A percentile compares a stretch with the other conserved stretches of the same genome.
Conservation (phyloP, 2,797 vertebrate genomes). For the Strix occidentalis region DNA sequence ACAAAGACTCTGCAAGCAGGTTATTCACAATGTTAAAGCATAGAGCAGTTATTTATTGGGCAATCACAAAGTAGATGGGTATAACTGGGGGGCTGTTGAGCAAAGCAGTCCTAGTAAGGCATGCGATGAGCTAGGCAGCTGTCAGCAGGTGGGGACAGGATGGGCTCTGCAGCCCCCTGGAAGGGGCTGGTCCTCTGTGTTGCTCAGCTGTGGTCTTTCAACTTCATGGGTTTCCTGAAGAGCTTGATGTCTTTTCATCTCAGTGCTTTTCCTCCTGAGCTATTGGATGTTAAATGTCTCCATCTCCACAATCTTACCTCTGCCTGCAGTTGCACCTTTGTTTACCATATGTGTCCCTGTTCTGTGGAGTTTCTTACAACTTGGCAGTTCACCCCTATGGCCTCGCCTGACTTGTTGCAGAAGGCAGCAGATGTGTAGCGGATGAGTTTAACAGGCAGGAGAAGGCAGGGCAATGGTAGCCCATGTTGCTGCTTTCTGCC, state of each 20-base stretch:
- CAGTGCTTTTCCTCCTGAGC: not conserved
- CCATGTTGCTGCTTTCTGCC: not conserved
- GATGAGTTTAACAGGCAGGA: not conserved
- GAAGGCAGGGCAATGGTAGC: not conserved
- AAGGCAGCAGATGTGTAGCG: not conserved
- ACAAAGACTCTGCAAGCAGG: not conserved
- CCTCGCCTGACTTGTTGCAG: not conserved
- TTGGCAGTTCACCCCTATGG: not conserved
- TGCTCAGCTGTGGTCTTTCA: not conserved
- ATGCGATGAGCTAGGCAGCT: not conserved
- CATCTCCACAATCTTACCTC: not conserved
- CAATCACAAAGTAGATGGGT: not conserved
- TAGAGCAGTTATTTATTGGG: not conserved
- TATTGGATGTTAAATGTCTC: not conserved
- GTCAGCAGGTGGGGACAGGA: not conserved
- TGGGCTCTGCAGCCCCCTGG: not conserved
- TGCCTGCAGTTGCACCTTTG: not conserved
- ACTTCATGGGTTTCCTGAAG: not conserved
- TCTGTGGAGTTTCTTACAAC: not conserved
- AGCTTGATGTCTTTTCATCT: not conserved
- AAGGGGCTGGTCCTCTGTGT: not conserved
- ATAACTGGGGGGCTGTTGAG: not conserved
- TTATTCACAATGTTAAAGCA: not conserved
- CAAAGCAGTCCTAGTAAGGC: not conserved
- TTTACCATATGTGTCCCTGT: fast-evolving